phyloP scores from a whole-genome alignment of 2,888 invertebrate species.

The Mesorhabditis spiculigera region DNA sequence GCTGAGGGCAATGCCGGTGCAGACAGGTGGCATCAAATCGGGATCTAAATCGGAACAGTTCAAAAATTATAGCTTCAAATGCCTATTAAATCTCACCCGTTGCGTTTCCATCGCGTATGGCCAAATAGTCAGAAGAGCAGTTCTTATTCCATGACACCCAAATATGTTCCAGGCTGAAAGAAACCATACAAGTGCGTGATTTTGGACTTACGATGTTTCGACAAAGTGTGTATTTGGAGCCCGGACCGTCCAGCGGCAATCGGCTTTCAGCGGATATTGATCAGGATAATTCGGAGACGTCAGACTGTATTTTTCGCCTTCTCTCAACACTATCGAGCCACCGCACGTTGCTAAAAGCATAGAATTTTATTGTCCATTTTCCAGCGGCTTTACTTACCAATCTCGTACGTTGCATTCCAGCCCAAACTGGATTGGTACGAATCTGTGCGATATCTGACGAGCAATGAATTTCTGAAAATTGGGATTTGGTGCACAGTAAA shows the following conservation, averaged over 20 bases:
- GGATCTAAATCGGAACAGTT: conserved; percentile 7
- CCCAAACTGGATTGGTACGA: conserved; percentile 68
- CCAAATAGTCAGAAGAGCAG: conserved; percentile 42
- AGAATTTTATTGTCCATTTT: not conserved
- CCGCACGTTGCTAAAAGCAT: conserved; percentile 45
- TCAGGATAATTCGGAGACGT: conserved; percentile 66
- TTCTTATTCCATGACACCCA: conserved; percentile 58
- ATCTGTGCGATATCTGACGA: conserved; percentile 76
- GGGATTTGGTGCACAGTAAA: too few species aligned
- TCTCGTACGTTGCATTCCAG: conserved; percentile 71
- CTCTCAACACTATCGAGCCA: conserved; percentile 43
- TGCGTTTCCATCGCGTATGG: conserved; percentile 38
- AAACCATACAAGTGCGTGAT: not conserved
- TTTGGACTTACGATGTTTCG: conserved; percentile 32
- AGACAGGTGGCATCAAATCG: conserved; percentile 17
- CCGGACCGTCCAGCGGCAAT: conserved; percentile 75
- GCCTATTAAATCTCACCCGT: too few species aligned
- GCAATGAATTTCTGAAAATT: conserved; percentile 67
- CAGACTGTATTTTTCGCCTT: conserved; percentile 35
- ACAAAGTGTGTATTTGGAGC: conserved; percentile 66
- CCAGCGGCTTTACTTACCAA: conserved; percentile 61
- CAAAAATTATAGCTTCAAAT: too few species aligned
- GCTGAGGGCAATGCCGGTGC: conserved; percentile 12
- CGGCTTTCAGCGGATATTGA: conserved; percentile 69
- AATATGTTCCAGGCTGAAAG: conserved; percentile 38